Evolutionary conservation across 2,888 invertebrate species (phyloP), one percentile per base, ranked within the genome.

Genomic region (Tolmerus cingulatus): DNA sequence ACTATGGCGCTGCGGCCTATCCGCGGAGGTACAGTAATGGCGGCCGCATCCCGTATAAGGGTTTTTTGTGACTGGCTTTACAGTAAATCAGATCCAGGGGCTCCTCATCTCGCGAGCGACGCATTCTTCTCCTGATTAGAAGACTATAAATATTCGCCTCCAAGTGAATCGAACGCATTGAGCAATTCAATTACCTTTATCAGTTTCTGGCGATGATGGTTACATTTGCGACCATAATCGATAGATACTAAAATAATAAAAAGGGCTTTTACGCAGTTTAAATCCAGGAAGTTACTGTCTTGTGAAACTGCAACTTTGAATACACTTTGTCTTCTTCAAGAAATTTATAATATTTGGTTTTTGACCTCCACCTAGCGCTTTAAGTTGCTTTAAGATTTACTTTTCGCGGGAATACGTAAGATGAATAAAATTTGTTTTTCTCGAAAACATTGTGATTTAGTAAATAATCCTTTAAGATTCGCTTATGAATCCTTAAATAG

Each of bases 71-170:
- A 37, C 76, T 12, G 40, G 19, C 66, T 66, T n/a, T 76, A 76
- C 76, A n/a, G 76, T 76, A 76, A 76, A 76, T 76, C 34, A 76
- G 51, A 55, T 51, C 79, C 79, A 79, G 19, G 14, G 82, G 66
- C 57, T 84, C 40, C 40, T 57, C 9, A 66, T 40, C 37, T 66
- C 37, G 19, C 37, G 37, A 84, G 23, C 66, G 37, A 16, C 27
- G 43, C 57, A 66, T 84, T 84, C 66, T 84, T 37, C 82, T 84
- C 82, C 82, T 84, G 82, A 66, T 84, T 84, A 84, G 82, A 66
- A 57, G 23, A 37, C 55, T 82, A 82, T 66, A 84, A 84, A 84
- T 40, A 66, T n/a, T 57, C 55, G 57, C 55, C 23, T 84, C 37
- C 40, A 19, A 57, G 12, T 57, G 57, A 19, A 23, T 23, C 66